Base-by-base conservation (phyloP, 1,140 invertebrate species). In the Teleopsis dalmanni region DNA sequence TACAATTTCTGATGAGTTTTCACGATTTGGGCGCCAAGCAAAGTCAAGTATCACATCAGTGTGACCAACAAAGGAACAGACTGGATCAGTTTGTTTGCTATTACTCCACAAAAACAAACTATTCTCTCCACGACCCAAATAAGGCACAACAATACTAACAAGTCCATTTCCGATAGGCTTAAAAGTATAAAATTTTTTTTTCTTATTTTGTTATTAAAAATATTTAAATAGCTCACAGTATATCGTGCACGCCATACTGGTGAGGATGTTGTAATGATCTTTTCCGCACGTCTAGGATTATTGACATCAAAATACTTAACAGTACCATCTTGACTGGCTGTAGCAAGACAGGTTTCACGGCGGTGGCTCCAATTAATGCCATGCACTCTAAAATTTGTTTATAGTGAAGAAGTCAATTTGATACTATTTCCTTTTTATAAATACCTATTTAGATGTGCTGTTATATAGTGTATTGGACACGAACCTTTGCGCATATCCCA, bases 261-360 rank as follows among this genome's bases (percentile, higher is more conserved):
- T 33, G 88, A 87, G 56, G 83, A 81, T 8, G 90, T 87, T 46
- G 82, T 87, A 33, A 96, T 79, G 47, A 85, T 81, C 72, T 81
- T 88, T 64, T 93, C 89, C 9, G 86, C 79, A 58, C 83, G 80
- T 54, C 85, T 76, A 8, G 88, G 84, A 78, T 87, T 90, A 33
- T 80, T 85, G 9, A 89, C 86, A 71, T 95, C 90, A 76, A 95
- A 95, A 68, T 95, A 91, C 74, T 95, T 95, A 3, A 96, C 91
- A 35, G 88, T 90, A 53, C 88, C 86, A 75, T 97, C 93, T 74
- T 95, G 91, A 76, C 90, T 92, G 48, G 87, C 89, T 2, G 91
- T 93, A n/a, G 88, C 88, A 47, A 96, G 71, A 57, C 89, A 85
- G 58, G 86, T 85, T 73, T 92, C 88, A 57, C 84, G 80, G 53